Base-by-base conservation (phyloP, 2,888 invertebrate genomes). In the Orchestes rusci region DNA sequence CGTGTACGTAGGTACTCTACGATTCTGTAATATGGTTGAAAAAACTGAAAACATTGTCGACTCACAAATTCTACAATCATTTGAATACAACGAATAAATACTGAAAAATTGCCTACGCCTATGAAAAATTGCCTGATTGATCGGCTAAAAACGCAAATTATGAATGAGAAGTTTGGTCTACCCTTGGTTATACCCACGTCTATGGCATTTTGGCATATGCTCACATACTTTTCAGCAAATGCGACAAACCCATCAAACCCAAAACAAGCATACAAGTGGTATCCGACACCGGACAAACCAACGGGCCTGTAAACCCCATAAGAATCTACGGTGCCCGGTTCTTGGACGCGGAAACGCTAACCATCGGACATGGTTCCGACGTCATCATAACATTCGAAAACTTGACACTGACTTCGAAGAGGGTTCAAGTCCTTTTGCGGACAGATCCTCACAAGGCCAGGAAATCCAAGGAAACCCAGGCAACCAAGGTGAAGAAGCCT, bases 201-300 rank as follows among this genome's bases (percentile, higher is more conserved):
- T n/a, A n/a, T n/a, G n/a, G n/a, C n/a, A n/a, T n/a, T n/a, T n/a
- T n/a, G n/a, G n/a, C n/a, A n/a, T n/a, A n/a, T n/a, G n/a, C n/a
- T n/a, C n/a, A 2, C 44, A 53, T 37, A 50, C 43, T 39, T 62
- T 64, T 15, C 50, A 71, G 70, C 23, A 65, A 65, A 53, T 65
- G 69, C 16, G 66, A 65, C 17, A 82, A 82, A 59, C 80, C 81
- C 1, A 53, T 82, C 1, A 81, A 80, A 65, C 80, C 82, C 3
- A 73, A 70, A 55, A 67, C 77, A 7, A 79, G 75, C 10, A 63
- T 84, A 12, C 73, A 75, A 62, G 72, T 84, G 12, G 76, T 75
- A 0, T 70, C 75, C 1, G 79, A 81, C 54, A 66, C 61, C n/a
- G 61, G 60, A 13, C 62, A 65, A 45, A 63, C 66, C 32, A 67